Evolutionary conservation across 2,797 vertebrate genomes (phyloP).

Genomic region (Saxicola maurus): DNA sequence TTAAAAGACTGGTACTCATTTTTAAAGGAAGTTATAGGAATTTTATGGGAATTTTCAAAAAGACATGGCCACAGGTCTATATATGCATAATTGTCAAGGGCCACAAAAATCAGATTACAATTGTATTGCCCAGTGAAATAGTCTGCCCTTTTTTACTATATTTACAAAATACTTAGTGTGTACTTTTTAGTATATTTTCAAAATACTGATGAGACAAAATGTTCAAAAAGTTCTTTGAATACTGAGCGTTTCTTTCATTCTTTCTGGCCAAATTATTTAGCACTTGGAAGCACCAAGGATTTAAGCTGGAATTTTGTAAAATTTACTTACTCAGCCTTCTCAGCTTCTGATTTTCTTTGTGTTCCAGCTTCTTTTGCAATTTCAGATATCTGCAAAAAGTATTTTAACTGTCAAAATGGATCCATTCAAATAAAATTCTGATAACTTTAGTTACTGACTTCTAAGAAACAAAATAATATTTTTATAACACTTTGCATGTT

Average conservation of each 20-base stretch:
- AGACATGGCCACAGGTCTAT: background rate
- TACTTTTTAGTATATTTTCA: background rate
- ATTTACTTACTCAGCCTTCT: slow-evolving; percentile 94
- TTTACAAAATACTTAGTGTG: background rate
- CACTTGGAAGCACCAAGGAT: background rate
- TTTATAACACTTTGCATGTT: background rate
- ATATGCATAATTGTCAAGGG: background rate
- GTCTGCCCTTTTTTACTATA: background rate
- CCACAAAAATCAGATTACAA: background rate
- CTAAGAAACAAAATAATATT: background rate
- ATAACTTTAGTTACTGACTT: background rate
- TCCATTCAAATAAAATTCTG: background rate
- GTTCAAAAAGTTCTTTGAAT: background rate
- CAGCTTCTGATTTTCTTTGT: slow-evolving; percentile 84
- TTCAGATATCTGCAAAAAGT: slow-evolving; percentile 80
- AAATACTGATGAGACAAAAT: background rate
- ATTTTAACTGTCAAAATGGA: background rate
- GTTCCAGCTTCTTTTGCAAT: slow-evolving; percentile 74
- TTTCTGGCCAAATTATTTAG: background rate
- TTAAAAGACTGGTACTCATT: background rate
- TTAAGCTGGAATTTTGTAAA: background rate
- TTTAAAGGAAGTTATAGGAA: background rate
- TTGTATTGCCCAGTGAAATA: background rate
- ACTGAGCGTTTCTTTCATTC: background rate
- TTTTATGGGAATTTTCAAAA: background rate